These are phyloP conservation scores for Listrodromus nycthemerus DNA, from an alignment of 2,888 invertebrate species.

Conservation along the genomic window DNA sequence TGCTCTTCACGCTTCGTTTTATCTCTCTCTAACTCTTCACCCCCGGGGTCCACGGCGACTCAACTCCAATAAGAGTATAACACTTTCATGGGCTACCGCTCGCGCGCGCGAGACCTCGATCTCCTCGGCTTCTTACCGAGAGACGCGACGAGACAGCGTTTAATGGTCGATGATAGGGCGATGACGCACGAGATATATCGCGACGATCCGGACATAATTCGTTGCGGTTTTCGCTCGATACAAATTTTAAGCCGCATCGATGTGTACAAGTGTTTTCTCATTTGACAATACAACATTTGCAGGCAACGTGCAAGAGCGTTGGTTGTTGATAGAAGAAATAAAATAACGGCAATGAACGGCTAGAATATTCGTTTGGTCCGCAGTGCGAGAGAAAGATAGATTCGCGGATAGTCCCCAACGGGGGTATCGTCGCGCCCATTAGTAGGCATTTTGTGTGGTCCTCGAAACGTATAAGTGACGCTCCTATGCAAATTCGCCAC, in stretches of 20 bases:
- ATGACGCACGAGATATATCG: constrained; percentile 63
- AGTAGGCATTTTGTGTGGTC: constrained; percentile 84
- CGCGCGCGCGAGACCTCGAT: constrained; percentile 12
- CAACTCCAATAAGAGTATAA: constrained; percentile 63
- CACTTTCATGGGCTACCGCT: constrained; percentile 60
- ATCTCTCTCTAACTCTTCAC: constrained; percentile 28
- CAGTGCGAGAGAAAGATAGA: constrained; percentile 66
- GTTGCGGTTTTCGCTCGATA: constrained; percentile 26
- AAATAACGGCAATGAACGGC: constrained; percentile 7
- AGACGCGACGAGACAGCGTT: constrained; percentile 55
- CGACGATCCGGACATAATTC: constrained; percentile 47
- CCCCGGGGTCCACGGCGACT: constrained; percentile 36
- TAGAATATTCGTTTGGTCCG: constrained; percentile 15
- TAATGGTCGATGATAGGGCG: constrained; percentile 65
- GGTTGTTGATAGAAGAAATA: constrained; percentile 9
- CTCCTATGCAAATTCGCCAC: constrained; percentile 82
- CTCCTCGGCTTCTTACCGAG: constrained; percentile 44
- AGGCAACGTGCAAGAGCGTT: constrained; percentile 4
- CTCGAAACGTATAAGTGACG: constrained; percentile 76
- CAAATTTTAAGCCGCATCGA: constrained; percentile 9
- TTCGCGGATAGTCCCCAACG: constrained; percentile 73
- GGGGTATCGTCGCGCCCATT: constrained; percentile 75
- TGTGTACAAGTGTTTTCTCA: background rate
- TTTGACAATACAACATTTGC: background rate
- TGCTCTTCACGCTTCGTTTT: constrained; percentile 35